A percentile compares a stretch with the other conserved stretches of the same genome.
Evolutionary conservation across 2,797 vertebrate genomes (phyloP).

Genomic region (Eulemur coronatus): DNA sequence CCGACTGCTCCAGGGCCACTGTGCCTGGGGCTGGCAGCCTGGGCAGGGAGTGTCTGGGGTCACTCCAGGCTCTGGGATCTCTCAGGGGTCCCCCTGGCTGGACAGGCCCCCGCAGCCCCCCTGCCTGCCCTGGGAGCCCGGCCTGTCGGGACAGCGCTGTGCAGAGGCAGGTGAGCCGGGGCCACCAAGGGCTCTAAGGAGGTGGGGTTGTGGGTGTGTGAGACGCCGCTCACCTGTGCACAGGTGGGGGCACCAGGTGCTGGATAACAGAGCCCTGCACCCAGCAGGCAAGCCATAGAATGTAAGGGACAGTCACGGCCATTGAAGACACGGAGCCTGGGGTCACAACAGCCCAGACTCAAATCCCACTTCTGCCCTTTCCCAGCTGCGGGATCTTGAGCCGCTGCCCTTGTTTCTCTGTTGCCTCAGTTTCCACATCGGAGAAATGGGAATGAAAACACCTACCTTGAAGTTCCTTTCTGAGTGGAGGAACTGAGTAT

Average conservation of each 20-base stretch:
- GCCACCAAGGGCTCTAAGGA: not conserved
- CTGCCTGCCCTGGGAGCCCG: not conserved
- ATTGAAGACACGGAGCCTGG: accelerated
- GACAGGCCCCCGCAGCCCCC: not conserved
- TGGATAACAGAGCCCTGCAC: not conserved
- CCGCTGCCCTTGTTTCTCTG: not conserved
- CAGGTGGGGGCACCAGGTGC: not conserved
- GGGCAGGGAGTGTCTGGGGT: not conserved
- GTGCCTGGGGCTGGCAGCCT: not conserved
- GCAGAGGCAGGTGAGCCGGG: not conserved
- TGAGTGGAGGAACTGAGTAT: not conserved
- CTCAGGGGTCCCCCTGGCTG: not conserved
- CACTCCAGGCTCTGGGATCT: not conserved
- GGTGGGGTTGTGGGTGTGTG: too few relatives aligned
- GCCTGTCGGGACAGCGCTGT: too few relatives aligned
- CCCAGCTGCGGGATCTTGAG: not conserved
- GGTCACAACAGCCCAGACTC: not conserved
- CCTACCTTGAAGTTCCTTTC: too few relatives aligned
- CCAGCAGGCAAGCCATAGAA: not conserved
- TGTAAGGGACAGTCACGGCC: accelerated
- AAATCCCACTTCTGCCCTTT: not conserved
- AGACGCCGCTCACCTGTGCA: too few relatives aligned
- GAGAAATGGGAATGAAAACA: not conserved
- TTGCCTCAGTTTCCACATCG: not conserved
- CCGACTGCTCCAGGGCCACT: not conserved